Conservation (phyloP, 92 coral and sea anemone genomes). For the Epizoanthus scotinus region DNA sequence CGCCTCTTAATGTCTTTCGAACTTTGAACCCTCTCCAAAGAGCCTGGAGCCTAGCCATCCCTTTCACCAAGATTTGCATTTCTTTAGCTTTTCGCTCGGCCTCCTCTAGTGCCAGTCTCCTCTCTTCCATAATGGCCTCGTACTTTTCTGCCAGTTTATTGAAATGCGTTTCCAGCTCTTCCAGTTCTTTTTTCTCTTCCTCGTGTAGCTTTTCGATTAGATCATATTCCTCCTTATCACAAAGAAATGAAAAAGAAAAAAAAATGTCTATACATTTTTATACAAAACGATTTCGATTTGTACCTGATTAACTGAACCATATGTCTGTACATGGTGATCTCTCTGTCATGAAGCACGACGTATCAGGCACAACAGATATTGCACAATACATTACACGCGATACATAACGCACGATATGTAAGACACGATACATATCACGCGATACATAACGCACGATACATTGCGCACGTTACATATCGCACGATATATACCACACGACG, state of each 20-base stretch:
- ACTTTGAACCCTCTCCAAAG: slow-evolving; percentile 79
- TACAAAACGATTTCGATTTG: too few species aligned
- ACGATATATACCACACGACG: too few species aligned
- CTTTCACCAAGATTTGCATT: slow-evolving; percentile 46
- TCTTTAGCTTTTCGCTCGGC: slow-evolving; percentile 60
- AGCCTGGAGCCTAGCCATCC: slow-evolving; percentile 70
- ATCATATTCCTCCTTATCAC: slow-evolving; percentile 82
- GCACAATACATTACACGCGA: too few species aligned
- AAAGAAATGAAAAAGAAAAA: neutral
- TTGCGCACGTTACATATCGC: too few species aligned
- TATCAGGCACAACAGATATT: too few species aligned
- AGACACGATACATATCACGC: too few species aligned
- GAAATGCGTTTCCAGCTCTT: slow-evolving; percentile 69
- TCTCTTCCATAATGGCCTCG: slow-evolving; percentile 83
- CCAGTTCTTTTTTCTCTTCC: slow-evolving; percentile 77
- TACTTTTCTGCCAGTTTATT: slow-evolving; percentile 70
- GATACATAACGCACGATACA: too few species aligned
- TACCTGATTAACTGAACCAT: too few species aligned
- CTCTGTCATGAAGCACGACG: too few species aligned
- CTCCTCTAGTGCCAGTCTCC: slow-evolving; percentile 73
- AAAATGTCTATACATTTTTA: too few species aligned
- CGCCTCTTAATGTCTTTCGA: slow-evolving; percentile 50
- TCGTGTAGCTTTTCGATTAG: slow-evolving; percentile 75
- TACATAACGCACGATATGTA: too few species aligned
- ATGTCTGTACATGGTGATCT: too few species aligned